Conservation (phyloP, 1,140 invertebrate genomes). For the Drosophila cardini region DNA sequence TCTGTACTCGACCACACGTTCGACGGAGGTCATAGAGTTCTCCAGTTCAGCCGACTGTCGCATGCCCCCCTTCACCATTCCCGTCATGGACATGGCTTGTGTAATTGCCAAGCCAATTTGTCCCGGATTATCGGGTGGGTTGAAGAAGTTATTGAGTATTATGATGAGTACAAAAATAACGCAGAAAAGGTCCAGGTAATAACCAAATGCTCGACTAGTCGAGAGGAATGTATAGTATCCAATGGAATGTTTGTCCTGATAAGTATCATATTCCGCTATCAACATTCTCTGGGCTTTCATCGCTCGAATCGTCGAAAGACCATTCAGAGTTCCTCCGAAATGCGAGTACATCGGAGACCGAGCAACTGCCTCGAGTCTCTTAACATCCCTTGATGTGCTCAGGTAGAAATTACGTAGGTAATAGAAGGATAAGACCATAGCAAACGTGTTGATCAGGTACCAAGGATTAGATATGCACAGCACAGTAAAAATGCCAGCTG, state of each 20-base stretch:
- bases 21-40: constrained; percentile 91
- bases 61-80: constrained; percentile 87
- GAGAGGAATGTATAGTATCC: constrained; percentile 91
- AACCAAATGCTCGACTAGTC: too few species aligned
- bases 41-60: too few species aligned
- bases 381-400: constrained; percentile 92
- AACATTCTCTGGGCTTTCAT: constrained; percentile 88
- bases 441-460: constrained; percentile 89
- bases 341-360: constrained; percentile 92
- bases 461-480: constrained; percentile 91
- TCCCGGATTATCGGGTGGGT: constrained; percentile 86
- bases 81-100: constrained; percentile 91
- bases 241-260: constrained; percentile 89
- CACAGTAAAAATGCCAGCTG: constrained; percentile 91
- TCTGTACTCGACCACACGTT: constrained; percentile 92
- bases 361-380: constrained; percentile 93
- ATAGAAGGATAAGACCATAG: constrained; percentile 90
- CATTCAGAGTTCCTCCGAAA: constrained; percentile 89
- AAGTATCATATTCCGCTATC: constrained; percentile 88
- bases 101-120: constrained; percentile 94
- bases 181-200: constrained; percentile 90
- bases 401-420: constrained; percentile 92
- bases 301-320: constrained; percentile 91
- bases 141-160: constrained; percentile 87
- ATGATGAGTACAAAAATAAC: constrained; percentile 89